A percentile compares a stretch with the other conserved stretches of the same genome.
These are phyloP conservation scores for Anas acuta DNA, from an alignment of 2,797 vertebrate species.

Conservation along the genomic window DNA sequence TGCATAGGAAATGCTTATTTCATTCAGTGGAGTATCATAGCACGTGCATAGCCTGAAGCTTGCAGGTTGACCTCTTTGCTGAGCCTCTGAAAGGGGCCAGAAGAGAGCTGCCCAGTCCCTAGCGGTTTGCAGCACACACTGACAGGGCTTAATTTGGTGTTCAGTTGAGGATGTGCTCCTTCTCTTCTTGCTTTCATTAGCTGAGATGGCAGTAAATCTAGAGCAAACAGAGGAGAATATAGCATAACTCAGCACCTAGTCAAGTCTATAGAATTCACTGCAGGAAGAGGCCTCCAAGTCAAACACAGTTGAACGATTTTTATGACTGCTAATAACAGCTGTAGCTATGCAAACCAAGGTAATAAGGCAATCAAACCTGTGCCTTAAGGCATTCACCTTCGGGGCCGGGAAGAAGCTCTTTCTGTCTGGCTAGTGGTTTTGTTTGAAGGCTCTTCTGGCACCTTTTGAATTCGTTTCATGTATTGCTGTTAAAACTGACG, in stretches of 20 bases:
- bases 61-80: not conserved
- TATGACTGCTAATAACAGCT: slow-evolving; percentile 75
- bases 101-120: not conserved
- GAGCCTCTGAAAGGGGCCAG: not conserved
- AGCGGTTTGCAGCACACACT: fast-evolving
- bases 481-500: not conserved
- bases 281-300: slow-evolving; percentile 56
- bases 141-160: not conserved
- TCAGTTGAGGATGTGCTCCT: not conserved
- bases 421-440: not conserved
- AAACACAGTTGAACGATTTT: slow-evolving; percentile 70
- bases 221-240: not conserved
- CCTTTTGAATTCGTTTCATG: slow-evolving; percentile 6
- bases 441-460: not conserved
- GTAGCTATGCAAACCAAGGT: slow-evolving; percentile 72
- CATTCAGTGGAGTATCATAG: not conserved
- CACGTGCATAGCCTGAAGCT: not conserved
- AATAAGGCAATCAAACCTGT: slow-evolving; percentile 55
- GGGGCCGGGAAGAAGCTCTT: slow-evolving; percentile 9
- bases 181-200: not conserved
- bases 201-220: slow-evolving; percentile 4
- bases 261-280: slow-evolving; percentile 37
- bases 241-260: not conserved
- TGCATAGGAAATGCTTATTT: not conserved
- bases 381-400: slow-evolving; percentile 32